Percentiles rank a stretch among this genome's conserved stretches.
These are phyloP conservation scores for Sturnus vulgaris DNA, from an alignment of 2,113 vertebrate genomes.

Conservation along the genomic window DNA sequence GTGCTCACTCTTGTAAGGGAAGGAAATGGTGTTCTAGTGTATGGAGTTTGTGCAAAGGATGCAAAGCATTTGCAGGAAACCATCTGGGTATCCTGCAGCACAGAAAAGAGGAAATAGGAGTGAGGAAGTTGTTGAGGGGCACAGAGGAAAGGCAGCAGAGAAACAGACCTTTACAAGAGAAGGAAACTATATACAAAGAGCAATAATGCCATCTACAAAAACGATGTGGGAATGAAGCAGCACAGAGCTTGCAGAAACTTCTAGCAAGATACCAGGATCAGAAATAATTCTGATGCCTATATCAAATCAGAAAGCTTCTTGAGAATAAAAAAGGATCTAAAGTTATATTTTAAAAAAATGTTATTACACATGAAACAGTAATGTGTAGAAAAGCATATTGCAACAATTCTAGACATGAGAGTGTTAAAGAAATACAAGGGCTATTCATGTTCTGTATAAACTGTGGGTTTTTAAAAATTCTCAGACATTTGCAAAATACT, in stretches of 20 bases:
- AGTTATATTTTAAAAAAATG: not conserved
- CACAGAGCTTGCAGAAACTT: not conserved
- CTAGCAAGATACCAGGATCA: not conserved
- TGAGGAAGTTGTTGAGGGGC: constrained; percentile 36
- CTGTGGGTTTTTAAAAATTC: accelerated
- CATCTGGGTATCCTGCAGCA: constrained; percentile 57
- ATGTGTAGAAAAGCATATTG: not conserved
- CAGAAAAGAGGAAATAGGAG: constrained; percentile 51
- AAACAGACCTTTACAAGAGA: not conserved
- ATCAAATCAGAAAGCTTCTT: not conserved
- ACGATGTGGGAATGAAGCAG: not conserved
- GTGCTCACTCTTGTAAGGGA: not conserved
- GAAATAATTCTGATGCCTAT: not conserved
- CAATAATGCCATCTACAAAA: not conserved
- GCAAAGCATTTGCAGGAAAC: constrained; percentile 55
- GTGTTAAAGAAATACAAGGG: not conserved
- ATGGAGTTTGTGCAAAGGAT: constrained; percentile 44
- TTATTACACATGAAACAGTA: not conserved
- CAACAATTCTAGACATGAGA: not conserved
- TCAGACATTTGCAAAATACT: not conserved
- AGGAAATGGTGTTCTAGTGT: constrained; percentile 43
- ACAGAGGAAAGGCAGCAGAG: constrained; percentile 32
- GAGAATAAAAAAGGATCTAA: not conserved
- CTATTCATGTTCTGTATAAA: not conserved
- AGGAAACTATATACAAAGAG: constrained; percentile 11